phyloP scores from a whole-genome alignment of 2,888 invertebrate species.

The Bugulina stolonifera region DNA sequence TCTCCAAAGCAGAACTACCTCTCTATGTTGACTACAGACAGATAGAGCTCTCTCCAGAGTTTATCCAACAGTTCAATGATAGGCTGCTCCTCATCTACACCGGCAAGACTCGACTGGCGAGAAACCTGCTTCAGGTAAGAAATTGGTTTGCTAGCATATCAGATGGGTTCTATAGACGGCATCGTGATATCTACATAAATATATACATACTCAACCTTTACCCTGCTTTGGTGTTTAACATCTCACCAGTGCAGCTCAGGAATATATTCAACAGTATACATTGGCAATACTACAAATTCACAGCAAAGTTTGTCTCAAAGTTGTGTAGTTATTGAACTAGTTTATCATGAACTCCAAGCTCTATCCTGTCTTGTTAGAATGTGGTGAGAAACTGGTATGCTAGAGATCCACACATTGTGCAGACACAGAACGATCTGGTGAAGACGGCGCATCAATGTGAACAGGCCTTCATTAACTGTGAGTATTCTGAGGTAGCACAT shows the following conservation, averaged over 20 bases:
- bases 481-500: constrained; percentile 38
- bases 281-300: too few relatives aligned
- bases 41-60: constrained; percentile 38
- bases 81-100: constrained; percentile 57
- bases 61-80: constrained; percentile 46
- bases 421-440: constrained; percentile 48
- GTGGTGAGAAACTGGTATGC: constrained; percentile 55
- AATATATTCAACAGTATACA: too few relatives aligned
- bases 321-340: too few relatives aligned
- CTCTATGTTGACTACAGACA: constrained; percentile 44
- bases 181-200: too few relatives aligned
- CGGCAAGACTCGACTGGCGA: constrained; percentile 57
- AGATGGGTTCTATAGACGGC: too few relatives aligned
- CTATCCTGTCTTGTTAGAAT: constrained; percentile 46
- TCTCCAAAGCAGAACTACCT: constrained; percentile 46
- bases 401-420: constrained; percentile 49
- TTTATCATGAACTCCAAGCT: too few relatives aligned
- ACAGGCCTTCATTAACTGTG: constrained; percentile 46
- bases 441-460: constrained; percentile 45
- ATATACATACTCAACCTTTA: too few relatives aligned
- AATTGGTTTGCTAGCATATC: neutral
- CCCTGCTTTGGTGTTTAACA: too few relatives aligned
- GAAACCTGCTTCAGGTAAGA: constrained; percentile 56
- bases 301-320: too few relatives aligned
- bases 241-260: too few relatives aligned